Percentiles rank a stretch among this genome's conserved stretches.
Evolutionary conservation across 1,140 invertebrate species (phyloP).

Genomic region (Hetaerina americana): DNA sequence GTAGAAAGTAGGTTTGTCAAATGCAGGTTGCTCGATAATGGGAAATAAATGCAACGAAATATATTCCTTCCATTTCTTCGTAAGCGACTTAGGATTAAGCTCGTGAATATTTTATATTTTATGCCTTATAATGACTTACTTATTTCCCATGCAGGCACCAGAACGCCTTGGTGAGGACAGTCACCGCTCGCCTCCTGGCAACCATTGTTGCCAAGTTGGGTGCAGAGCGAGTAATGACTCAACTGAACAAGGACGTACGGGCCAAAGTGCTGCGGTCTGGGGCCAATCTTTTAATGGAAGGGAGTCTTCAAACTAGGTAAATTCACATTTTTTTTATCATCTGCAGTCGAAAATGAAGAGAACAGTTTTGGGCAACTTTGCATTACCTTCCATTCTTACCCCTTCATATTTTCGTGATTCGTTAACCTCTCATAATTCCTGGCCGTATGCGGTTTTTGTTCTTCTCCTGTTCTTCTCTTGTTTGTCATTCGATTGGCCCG

Average conservation of each 20-base stretch:
- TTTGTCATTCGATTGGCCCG: too few species aligned
- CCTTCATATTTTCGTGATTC: background rate
- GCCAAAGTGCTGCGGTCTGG: constrained; percentile 66
- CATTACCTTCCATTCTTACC: background rate
- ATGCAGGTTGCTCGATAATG: too few species aligned
- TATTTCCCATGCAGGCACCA: constrained; percentile 51
- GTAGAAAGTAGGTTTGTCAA: too few species aligned
- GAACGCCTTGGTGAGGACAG: constrained; percentile 68
- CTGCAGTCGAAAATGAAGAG: background rate
- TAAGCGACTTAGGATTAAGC: too few species aligned
- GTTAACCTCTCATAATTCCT: too few species aligned
- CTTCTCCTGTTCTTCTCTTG: too few species aligned
- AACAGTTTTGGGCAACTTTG: constrained; percentile 4
- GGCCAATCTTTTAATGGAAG: constrained; percentile 72
- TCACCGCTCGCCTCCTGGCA: constrained; percentile 65
- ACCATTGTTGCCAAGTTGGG: constrained; percentile 52
- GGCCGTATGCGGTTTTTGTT: too few species aligned
- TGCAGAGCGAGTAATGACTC: constrained; percentile 51
- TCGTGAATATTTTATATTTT: too few species aligned
- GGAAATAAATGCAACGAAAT: too few species aligned
- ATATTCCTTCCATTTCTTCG: too few species aligned
- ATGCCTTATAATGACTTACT: too few species aligned
- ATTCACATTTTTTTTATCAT: background rate
- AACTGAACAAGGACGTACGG: constrained; percentile 57
- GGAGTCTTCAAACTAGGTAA: constrained; percentile 71